Percentiles rank a stretch among this genome's conserved stretches.
These are phyloP conservation scores for Nomada goodeniana DNA, from an alignment of 2,888 invertebrate genomes.

Conservation along the genomic window DNA sequence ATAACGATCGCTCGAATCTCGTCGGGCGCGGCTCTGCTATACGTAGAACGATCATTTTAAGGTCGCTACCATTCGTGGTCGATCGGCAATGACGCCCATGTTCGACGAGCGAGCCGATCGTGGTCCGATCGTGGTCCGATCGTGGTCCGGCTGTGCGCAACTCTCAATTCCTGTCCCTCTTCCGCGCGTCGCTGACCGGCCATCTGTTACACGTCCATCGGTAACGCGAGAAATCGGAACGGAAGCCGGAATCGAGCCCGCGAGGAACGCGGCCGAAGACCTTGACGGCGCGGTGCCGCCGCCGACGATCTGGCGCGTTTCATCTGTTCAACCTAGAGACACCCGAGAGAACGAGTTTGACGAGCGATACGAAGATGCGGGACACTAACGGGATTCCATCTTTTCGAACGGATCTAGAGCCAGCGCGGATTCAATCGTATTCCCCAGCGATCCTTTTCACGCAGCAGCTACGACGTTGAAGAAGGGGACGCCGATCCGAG, in stretches of 20 bases:
- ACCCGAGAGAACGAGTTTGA: conserved; percentile 29
- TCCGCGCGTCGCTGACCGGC: neutral
- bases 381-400: conserved; percentile 48
- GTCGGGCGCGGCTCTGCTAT: conserved; percentile 33
- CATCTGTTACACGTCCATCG: neutral
- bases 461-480: no score
- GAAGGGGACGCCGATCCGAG: no score
- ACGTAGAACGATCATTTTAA: conserved; percentile 46
- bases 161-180: neutral
- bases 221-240: conserved; percentile 18
- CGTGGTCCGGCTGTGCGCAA: neutral
- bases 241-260: conserved; percentile 25
- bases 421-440: neutral
- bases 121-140: neutral
- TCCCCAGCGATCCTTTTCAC: neutral
- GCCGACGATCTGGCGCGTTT: neutral
- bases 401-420: neutral
- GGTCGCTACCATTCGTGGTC: conserved; percentile 32
- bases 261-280: conserved; percentile 37
- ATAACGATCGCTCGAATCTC: conserved; percentile 51
- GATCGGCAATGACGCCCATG: conserved; percentile 1
- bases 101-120: neutral
- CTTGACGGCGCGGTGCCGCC: conserved; percentile 10
- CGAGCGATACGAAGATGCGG: conserved; percentile 15
- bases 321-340: conserved; percentile 2